Evolutionary conservation across 2,797 vertebrate genomes (phyloP), one percentile per base, ranked within the genome.

Genomic region (Myotis daubentonii): DNA sequence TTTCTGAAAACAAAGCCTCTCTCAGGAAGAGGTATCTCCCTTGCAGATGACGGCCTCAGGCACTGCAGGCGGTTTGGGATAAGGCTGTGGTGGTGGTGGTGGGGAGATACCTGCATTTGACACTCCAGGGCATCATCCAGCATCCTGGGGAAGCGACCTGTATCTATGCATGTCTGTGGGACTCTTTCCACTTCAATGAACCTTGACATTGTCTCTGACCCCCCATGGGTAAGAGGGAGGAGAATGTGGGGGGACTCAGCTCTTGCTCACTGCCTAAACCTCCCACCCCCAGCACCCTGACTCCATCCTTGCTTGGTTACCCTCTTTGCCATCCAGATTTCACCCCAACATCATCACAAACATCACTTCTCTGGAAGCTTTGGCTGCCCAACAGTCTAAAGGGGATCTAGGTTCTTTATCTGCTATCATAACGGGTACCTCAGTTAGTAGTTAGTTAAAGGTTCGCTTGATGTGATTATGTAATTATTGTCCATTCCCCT

Each of bases 401-500:
- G 74, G 53, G 65, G 19, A 1, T 65, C 55, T 65, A 60, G 17
- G 44, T 51, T 72, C 57, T 84, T 57, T 41, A 76, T 66, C 79
- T 87, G 66, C 74, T 66, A 53, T 55, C 10, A 28, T 3, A 88
- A 60, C 51, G 25, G 38, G 55, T 60, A 12, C 65, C 36, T 95
- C 3, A 8, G 30, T 38, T 87, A 80, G 75, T 70, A 57, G 91
- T 80, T 80, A 81, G 91, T 80, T 83, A 81, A 11, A 13, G 2
- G 16, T 44, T 82, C 85, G 19, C 51, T 79, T 79, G 19, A 44
- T 66, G 33, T 71, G 44, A 70, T 74, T 78, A 12, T 53, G 13
- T 47, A 81, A 89, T 70, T 84, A 89, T 47, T 80, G 44, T 72
- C 72, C 65, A 38, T 94, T 94, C 81, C 66, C 86, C 70, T 62